phyloP scores from a whole-genome alignment of 2,797 vertebrate genomes.

The Enteromius unitaeniatus region DNA sequence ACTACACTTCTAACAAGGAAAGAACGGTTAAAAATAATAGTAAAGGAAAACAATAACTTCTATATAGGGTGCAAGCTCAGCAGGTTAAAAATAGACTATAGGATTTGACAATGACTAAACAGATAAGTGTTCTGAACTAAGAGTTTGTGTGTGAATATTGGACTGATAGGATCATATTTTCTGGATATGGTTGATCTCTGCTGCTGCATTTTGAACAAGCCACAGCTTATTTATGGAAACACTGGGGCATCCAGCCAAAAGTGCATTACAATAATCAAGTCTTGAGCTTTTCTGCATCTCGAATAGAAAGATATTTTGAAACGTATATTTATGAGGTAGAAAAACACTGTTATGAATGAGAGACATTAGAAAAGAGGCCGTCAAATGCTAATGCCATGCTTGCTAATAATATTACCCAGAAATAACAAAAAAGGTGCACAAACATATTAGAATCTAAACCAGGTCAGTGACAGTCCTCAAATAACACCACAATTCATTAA shows the following conservation, averaged over 20 bases:
- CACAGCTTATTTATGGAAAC: conserved; percentile 16
- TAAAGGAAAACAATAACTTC: background rate
- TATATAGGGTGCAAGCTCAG: background rate
- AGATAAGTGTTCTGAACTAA: background rate
- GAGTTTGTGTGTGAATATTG: conserved; percentile 2
- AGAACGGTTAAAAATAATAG: background rate
- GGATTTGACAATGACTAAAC: background rate
- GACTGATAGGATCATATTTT: background rate
- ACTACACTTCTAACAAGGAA: background rate
- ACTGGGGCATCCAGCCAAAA: conserved; percentile 2
- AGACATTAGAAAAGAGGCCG: background rate
- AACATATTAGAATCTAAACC: background rate
- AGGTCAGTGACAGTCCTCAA: background rate
- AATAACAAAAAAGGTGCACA: background rate
- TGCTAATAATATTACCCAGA: conserved; percentile 1
- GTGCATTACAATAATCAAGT: conserved; percentile 29
- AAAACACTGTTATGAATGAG: background rate
- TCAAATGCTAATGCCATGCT: background rate
- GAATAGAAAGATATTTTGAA: conserved; percentile 8
- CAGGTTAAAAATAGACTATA: background rate
- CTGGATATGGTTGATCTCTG: background rate
- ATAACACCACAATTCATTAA: background rate
- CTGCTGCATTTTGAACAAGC: conserved; percentile 23
- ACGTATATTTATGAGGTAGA: background rate
- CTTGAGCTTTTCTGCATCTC: background rate